Evolutionary conservation across 2,888 invertebrate genomes (phyloP).

Genomic region (Coelopa pilipes): DNA sequence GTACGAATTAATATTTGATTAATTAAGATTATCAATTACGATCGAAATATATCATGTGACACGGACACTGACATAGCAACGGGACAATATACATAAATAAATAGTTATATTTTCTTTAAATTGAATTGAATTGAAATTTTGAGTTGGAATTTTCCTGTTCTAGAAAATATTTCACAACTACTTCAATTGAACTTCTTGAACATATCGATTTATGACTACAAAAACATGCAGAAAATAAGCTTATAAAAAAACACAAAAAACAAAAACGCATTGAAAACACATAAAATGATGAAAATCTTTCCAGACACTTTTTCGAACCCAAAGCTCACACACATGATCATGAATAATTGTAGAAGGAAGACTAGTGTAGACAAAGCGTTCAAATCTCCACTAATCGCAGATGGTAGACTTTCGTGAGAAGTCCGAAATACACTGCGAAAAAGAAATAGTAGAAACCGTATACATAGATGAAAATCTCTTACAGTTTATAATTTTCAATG

Average conservation of each 20-base stretch:
- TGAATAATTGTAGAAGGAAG: background rate
- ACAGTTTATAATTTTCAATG: background rate
- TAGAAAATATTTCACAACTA: background rate
- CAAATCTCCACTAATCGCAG: background rate
- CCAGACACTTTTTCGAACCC: conserved; percentile 17
- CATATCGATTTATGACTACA: conserved; percentile 17
- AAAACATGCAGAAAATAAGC: background rate
- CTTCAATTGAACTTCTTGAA: conserved; percentile 16
- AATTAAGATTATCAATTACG: background rate
- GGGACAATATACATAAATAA: conserved; percentile 19
- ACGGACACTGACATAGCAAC: conserved; percentile 9
- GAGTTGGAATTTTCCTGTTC: background rate
- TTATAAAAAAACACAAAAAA: conserved; percentile 2
- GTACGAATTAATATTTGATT: background rate
- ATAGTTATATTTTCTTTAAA: background rate
- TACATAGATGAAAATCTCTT: background rate
- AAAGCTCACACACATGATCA: conserved; percentile 21
- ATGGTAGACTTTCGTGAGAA: too few relatives aligned
- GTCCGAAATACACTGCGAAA: conserved; percentile 3
- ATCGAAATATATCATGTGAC: background rate
- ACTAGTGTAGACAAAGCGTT: conserved; percentile 3
- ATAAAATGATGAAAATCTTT: background rate
- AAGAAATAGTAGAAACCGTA: background rate
- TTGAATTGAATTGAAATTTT: background rate
- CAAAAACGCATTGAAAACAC: background rate